Conservation (phyloP, 2,113 vertebrate species). For the Megaptera novaeangliae region DNA sequence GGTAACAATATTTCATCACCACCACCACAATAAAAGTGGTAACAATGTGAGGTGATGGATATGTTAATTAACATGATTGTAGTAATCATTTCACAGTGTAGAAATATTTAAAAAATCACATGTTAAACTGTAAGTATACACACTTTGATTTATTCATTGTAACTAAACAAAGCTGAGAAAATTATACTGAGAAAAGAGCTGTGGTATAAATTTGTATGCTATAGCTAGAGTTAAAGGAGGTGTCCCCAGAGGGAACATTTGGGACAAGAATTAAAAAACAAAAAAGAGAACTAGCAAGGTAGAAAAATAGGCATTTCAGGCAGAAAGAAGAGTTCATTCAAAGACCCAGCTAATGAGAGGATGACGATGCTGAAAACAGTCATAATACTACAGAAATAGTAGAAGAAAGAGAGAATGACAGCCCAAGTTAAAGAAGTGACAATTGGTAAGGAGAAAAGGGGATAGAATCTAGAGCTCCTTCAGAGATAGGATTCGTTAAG, state of each 20-base stretch:
- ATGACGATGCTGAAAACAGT: neutral
- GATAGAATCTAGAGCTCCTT: neutral
- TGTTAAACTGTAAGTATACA: neutral
- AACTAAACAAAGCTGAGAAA: neutral
- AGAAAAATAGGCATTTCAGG: neutral
- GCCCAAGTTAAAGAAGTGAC: neutral
- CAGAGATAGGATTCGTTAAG: neutral
- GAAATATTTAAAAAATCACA: neutral
- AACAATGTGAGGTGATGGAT: neutral
- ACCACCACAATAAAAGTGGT: neutral
- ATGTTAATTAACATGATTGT: neutral
- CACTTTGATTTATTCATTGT: neutral
- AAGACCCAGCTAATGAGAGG: neutral
- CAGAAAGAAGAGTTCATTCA: neutral
- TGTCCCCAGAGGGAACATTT: neutral
- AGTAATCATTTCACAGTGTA: neutral
- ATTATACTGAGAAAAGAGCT: neutral
- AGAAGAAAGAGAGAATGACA: neutral
- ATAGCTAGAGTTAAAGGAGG: neutral
- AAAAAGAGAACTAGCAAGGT: neutral
- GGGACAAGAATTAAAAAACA: neutral
- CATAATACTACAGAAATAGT: neutral
- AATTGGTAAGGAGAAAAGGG: neutral
- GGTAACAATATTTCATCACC: neutral
- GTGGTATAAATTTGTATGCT: neutral